Base-by-base conservation (phyloP, 2,888 invertebrate species). In the Diachrysia chrysitis region DNA sequence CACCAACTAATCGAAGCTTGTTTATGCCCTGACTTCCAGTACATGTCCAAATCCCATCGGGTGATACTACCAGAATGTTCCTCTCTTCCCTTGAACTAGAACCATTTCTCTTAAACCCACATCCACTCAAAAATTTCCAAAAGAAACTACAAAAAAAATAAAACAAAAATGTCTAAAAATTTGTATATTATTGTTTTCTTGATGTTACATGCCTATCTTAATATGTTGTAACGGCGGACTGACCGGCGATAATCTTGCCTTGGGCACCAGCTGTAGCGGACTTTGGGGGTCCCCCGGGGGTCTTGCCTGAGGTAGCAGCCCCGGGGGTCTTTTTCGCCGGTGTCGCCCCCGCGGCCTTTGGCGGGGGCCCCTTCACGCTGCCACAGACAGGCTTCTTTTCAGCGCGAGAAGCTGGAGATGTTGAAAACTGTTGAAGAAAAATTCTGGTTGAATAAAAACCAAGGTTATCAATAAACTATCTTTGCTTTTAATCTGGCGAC, bases 241-340 rank as follows among this genome's bases (percentile, higher is more conserved):
- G 5, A 93, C 93, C 93, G 19, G 93, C 93, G 35, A 93, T 93
- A 2, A 93, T 92, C 56, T 71, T 88, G 0, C 93, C 93, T 29
- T 85, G 58, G 0, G 90, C 86, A 0, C 89, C 90, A 0, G 82
- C 87, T 0, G 73, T 68, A 0, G 72, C 68, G 0, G 87, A 78
- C 2, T 79, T 85, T 0, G 88, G 89, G 0, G 89, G 83, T 0
- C 63, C 79, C 7, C 59, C 37, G 0, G 68, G 60, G 0, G 42
- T 56, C 21, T 48, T 60, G 10, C 63, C 68, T 9, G 42, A n/a
- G 37, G 54, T 60, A 46, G 55, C 0, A 48, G 61, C 12, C 12
- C 35, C 0, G 7, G 51, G 2, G 48, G 14, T 23, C 64, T 17
- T 46, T 23, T 6, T 54, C 23, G 17, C 17, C 25, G 1, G 51